Base-by-base conservation (phyloP, 2,113 vertebrate genomes). In the Mastomys coucha region DNA sequence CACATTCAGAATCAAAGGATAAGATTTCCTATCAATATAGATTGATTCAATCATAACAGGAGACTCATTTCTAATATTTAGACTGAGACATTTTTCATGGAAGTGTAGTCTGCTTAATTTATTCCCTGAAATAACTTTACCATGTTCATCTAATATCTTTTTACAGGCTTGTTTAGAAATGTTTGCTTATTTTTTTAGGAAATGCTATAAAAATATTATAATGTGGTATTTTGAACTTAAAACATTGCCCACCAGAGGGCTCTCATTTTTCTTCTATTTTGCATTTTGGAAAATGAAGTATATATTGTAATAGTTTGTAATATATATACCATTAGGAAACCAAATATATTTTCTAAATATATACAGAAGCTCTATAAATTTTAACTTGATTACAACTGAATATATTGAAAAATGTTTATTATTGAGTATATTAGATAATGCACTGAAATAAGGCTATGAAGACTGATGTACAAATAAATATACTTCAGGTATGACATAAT, bases 241-340 rank as follows among this genome's bases (percentile, higher is more conserved):
- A 85, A 14, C 49, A 92, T n/a, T 97, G 96, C 63, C 97, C 98
- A 98, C 96, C 89, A 98, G 98, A 97, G 97, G 98, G 98, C 98
- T 93, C 98, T 96, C 97, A 97, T 53, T 98, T 98, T 97, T 97
- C 88, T 97, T 96, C 39, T 92, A 85, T 60, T 97, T 39, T 80
- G 7, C n/a, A 92, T 89, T 96, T 67, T 77, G 31, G 36, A 84
- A 91, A 90, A 72, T 24, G 11, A 67, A 84, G 88, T 82, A 58
- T 60, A 91, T 65, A 88, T 88, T 96, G 96, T 91, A 80, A 72
- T 67, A 94, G 3, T 93, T 42, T 89, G 45, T 53, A 75, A 10
- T 4, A 92, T 90, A 88, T 76, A 56, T 0, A 88, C 0, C 11
- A 91, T 31, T 88, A 17, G 78, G 45, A 96, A 95, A 92, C 75